Base-by-base conservation (phyloP, 2,888 invertebrate genomes). In the Ditula angustiorana region DNA sequence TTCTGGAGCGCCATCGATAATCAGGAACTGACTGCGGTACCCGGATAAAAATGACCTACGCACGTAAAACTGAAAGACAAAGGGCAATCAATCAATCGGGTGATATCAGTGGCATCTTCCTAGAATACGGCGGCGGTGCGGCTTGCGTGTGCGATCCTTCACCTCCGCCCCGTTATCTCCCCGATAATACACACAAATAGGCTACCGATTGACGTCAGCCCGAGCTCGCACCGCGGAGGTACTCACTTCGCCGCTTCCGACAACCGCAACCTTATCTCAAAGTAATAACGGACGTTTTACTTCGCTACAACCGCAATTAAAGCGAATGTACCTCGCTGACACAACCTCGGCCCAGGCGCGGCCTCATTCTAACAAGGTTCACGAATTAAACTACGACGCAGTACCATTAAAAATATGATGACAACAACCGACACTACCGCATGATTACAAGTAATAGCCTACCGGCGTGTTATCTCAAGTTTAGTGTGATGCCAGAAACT, bases 131-230 rank as follows among this genome's bases (percentile, higher is more conserved):
- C 46, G 70, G 66, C 59, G 69, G 72, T 69, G 77, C 78, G 75
- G 71, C 77, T 77, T 78, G 80, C 79, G 78, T 80, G 81, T 72
- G 62, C 79, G 80, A 80, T 81, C 89, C 88, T 89, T 91, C 90
- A 91, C 91, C 90, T 84, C 79, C 77, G 79, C 66, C 75, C 75
- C 67, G 70, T 70, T 71, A 71, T 69, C 81, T 75, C 74, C 77
- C 78, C 78, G 85, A 86, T 83, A 88, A 78, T 79, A 75, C 82
- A 69, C 76, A 71, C 84, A 85, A 85, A 80, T 86, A 85, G 86
- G 87, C 80, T 85, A 83, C 82, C 83, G 83, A 88, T 89, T 90
- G 90, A 90, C 90, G 90, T 90, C 90, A 89, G 69, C 61, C 71
- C 69, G 72, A 76, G 75, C 75, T 63, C 69, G 72, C 80, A 73